A percentile compares a stretch with the other conserved stretches of the same genome.
phyloP scores from a whole-genome alignment of 2,888 invertebrate species.

The Silvanus unidentatus region DNA sequence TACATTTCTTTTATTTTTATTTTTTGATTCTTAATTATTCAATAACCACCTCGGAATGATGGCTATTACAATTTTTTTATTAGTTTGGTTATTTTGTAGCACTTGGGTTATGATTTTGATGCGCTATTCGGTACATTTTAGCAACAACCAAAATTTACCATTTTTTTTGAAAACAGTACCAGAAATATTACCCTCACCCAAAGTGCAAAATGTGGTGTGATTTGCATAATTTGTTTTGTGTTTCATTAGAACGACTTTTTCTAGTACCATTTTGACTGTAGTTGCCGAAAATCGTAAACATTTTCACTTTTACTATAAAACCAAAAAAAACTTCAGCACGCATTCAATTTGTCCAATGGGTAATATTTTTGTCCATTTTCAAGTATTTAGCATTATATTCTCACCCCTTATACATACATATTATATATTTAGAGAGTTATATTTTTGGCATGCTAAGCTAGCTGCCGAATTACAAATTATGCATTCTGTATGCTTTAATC shows the following conservation, averaged over 20 bases:
- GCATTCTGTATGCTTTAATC: conserved; percentile 41
- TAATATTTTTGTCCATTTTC: conserved; percentile 5
- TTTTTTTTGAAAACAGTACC: conserved; percentile 13
- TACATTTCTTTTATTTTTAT: conserved; percentile 2
- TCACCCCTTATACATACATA: background rate
- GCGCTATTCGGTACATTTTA: conserved; percentile 35
- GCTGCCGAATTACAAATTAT: conserved; percentile 32
- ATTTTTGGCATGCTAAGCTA: conserved; percentile 43
- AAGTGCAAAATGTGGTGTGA: conserved; percentile 2
- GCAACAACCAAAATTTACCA: conserved; percentile 5
- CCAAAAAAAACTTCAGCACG: background rate
- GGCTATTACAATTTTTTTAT: conserved; percentile 28
- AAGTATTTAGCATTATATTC: background rate
- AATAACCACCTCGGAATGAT: conserved; percentile 32
- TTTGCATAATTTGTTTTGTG: background rate
- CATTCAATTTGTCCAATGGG: conserved; percentile 2
- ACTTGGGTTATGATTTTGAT: conserved; percentile 41
- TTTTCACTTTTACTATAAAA: too few species aligned
- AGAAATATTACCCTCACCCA: conserved; percentile 32
- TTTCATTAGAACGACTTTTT: too few species aligned
- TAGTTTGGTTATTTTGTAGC: conserved; percentile 36
- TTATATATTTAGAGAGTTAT: conserved; percentile 25
- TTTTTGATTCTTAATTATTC: background rate
- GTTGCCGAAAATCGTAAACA: too few species aligned
- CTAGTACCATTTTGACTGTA: too few species aligned